Evolutionary conservation across 2,113 vertebrate species (phyloP), one percentile per base, ranked within the genome.

Genomic region (Herpailurus yagouaroundi): DNA sequence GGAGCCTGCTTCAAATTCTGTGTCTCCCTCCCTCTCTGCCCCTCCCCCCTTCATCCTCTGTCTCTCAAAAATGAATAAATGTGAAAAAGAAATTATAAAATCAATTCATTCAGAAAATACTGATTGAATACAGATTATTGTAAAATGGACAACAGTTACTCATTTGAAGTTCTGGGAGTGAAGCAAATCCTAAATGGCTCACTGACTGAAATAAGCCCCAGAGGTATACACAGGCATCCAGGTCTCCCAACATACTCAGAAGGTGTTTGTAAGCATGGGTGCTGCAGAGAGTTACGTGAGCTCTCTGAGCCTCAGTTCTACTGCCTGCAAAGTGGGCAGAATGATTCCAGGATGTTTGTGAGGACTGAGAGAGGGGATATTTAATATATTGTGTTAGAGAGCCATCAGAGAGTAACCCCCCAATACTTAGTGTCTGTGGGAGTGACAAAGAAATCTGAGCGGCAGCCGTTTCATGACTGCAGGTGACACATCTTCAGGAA

Each of bases 401-500:
- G 10, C 0, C 7, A 45, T 13, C 48, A 63, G 4, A 71, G 21
- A 83, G 86, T 36, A 27, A 48, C 19, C 19, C 23, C 4, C 19
- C 8, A 13, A 45, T 11, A 73, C 9, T 5, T 66, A 25, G 31
- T 38, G 69, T 16, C 29, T n/a, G 11, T 12, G 19, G 60, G 13
- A 48, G 27, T 4, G 23, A 27, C 1, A 0, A 18, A 50, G 2
- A 2, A 81, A 0, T 48, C 1, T 2, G 0, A 19, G 18, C 8
- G 13, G 41, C 15, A n/a, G 81, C 0, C 0, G 4, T 25, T 25
- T 63, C 12, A 0, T 4, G 1, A 14, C 13, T 57, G 7, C 9
- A 1, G 5, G 1, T 21, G 9, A 31, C 6, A 7, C 71, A 33
- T 74, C 48, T 29, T 21, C 3, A 3, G 23, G 52, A 12, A 23